Evolutionary conservation across 1,140 invertebrate species (phyloP), one percentile per base, ranked within the genome.

Genomic region (Portunus trituberculatus): DNA sequence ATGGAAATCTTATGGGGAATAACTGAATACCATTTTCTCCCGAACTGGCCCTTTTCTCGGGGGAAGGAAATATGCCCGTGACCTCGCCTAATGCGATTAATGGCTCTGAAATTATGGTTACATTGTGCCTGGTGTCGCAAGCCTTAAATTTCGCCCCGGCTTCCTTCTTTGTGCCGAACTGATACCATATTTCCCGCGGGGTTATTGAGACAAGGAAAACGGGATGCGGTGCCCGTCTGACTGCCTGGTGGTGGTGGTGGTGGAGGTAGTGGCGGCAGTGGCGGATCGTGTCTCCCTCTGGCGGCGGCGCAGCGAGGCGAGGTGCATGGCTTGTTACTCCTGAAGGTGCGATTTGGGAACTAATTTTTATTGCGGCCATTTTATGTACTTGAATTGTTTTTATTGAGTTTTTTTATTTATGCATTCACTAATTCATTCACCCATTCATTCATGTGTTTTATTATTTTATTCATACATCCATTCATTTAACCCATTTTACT

Each of bases 1-100:
- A 94, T 94, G 93, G 93, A 94, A 94, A 94, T 94, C 93, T 94
- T 94, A 90, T 94, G 87, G 93, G 86, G 93, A 94, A 94, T 94
- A 94, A 94, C 86, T 94, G 93, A 90, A 94, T 76, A 94, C 91
- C 93, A 91, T 91, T 91, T 91, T 59, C 87, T 32, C 93, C 48
- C 48, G 31, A 83, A 45, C 31, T 45, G 20, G 2, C 93, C 84
- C 88, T 91, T 32, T 90, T 0, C 83, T 28, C 45, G 67, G 87
- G 14, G 52, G 59, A 12, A 45, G 93, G 48, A 94, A 88, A 88
- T 94, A 94, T 94, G 93, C 59, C 16, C 89, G 83, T 94, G 93
- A 94, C 93, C 93, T 90, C 86, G 48, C 93, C 93, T 94, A 94
- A 94, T 90, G 87, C 93, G 93, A 94, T 94, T 94, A 94, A 94